Evolutionary conservation across 2,888 invertebrate genomes (phyloP).

Genomic region (Agrochola macilenta): DNA sequence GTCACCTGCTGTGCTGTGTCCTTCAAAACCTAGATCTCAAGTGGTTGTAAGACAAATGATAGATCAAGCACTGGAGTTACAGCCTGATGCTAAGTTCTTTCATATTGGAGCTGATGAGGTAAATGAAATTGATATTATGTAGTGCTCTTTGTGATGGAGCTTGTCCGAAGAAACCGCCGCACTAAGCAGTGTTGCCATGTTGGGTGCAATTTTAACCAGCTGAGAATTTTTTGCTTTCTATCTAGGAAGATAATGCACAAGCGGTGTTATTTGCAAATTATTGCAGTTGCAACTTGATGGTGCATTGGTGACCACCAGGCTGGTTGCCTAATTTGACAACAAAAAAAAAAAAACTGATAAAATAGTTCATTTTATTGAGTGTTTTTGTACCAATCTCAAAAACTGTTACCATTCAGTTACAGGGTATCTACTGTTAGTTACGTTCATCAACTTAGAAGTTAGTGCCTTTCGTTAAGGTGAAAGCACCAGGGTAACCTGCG

Average conservation of each 20-base stretch:
- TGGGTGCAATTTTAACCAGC: background rate
- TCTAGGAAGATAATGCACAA: background rate
- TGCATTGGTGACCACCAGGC: background rate
- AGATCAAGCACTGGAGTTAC: slow-evolving; percentile 92
- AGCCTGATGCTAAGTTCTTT: slow-evolving; percentile 92
- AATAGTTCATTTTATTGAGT: too few species aligned
- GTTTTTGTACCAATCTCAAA: background rate
- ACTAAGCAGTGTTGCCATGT: background rate
- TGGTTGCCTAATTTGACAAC: background rate
- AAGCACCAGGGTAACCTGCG: background rate
- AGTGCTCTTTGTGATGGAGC: background rate
- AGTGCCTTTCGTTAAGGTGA: background rate
- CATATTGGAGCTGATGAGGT: slow-evolving; percentile 96
- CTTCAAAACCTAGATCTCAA: slow-evolving; percentile 91
- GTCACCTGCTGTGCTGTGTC: slow-evolving; percentile 94
- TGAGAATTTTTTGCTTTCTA: background rate
- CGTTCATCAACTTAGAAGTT: background rate
- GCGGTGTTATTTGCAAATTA: background rate
- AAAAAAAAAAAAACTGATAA: too few species aligned
- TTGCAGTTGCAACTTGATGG: background rate
- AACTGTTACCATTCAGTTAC: background rate
- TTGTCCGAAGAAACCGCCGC: background rate
- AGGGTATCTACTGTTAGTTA: background rate
- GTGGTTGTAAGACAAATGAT: slow-evolving; percentile 92
- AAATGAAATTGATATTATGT: slow-evolving; percentile 30